Percentiles rank a stretch among this genome's conserved stretches.
These are phyloP conservation scores for Cirrhinus molitorella DNA, from an alignment of 2,797 vertebrate genomes.

Conservation along the genomic window DNA sequence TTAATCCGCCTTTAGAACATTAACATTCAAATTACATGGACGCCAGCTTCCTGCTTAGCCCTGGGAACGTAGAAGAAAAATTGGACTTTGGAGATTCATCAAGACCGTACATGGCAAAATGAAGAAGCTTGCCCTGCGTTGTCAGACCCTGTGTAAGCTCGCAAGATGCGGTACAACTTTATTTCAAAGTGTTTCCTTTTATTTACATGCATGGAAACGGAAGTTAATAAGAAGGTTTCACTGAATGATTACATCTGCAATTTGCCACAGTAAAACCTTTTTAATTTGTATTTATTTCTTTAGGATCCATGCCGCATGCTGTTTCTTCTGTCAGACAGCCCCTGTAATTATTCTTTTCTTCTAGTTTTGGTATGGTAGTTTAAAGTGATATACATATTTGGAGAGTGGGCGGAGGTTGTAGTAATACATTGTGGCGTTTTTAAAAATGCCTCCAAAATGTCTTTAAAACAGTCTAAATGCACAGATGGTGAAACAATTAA, in stretches of 20 bases:
- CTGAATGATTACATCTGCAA: not conserved
- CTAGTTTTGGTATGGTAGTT: conserved; percentile 18
- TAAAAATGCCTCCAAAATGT: not conserved
- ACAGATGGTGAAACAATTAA: conserved; percentile 10
- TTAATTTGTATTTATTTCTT: conserved; percentile 17
- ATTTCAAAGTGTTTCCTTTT: not conserved
- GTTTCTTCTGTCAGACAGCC: not conserved
- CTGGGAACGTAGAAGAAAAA: conserved; percentile 29
- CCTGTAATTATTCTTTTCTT: conserved; percentile 37
- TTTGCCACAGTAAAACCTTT: not conserved
- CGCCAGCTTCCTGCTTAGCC: conserved; percentile 50
- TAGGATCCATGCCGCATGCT: conserved; percentile 16
- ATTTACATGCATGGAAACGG: not conserved
- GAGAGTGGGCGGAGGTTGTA: not conserved
- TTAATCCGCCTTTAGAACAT: conserved; percentile 61
- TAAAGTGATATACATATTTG: not conserved
- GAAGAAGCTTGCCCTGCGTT: not conserved
- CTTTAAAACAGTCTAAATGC: not conserved
- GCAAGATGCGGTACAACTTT: not conserved
- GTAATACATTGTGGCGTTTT: not conserved
- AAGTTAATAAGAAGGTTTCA: conserved; percentile 8
- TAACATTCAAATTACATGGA: conserved; percentile 61
- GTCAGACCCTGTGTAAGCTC: not conserved
- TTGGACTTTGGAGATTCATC: conserved; percentile 22
- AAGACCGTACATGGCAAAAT: conserved; percentile 13